Percentiles rank a stretch among this genome's conserved stretches.
Evolutionary conservation across 35 echinoderm and acorn worm species (phyloP).

Genomic region (Ophiothrix spiculata): DNA sequence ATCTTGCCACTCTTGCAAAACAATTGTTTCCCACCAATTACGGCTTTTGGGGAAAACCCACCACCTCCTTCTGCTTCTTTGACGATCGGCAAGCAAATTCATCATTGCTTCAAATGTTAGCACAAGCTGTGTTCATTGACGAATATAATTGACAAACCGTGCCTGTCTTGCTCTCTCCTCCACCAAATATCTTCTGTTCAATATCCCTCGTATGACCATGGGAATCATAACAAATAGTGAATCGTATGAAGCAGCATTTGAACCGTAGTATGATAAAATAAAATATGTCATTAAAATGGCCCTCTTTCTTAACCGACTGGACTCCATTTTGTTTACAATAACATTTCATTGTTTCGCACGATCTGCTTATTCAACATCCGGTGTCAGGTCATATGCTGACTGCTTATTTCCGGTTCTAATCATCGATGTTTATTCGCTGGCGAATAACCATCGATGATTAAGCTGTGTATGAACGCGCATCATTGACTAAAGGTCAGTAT

Average conservation of each 20-base stretch:
- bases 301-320: too few relatives aligned
- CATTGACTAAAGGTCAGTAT: too few relatives aligned
- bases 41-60: slow-evolving; percentile 1
- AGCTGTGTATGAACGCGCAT: too few relatives aligned
- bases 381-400: too few relatives aligned
- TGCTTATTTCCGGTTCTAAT: too few relatives aligned
- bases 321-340: too few relatives aligned
- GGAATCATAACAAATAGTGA: background rate
- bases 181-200: background rate
- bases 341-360: too few relatives aligned
- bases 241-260: background rate
- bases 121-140: background rate
- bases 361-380: too few relatives aligned
- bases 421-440: too few relatives aligned
- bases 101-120: background rate
- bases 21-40: background rate
- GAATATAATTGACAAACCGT: background rate
- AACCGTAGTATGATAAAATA: too few relatives aligned
- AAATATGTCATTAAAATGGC: too few relatives aligned
- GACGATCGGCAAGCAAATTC: background rate
- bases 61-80: background rate
- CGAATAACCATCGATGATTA: too few relatives aligned
- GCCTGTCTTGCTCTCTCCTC: background rate
- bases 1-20: background rate
- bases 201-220: background rate